Evolutionary conservation across 2,888 invertebrate genomes (phyloP).

Genomic region (Fabriciana adippe): DNA sequence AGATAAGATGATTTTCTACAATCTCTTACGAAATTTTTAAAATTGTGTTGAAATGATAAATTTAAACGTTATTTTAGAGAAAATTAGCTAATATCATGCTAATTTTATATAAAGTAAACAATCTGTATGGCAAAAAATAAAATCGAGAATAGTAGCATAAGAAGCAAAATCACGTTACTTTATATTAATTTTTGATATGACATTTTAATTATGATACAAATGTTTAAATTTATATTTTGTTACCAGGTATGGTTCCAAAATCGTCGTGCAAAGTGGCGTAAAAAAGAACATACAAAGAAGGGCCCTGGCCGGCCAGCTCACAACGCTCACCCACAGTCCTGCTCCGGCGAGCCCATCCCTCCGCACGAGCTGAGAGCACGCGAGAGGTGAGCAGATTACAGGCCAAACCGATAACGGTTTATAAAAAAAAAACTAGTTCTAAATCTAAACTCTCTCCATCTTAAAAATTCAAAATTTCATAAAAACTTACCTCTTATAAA

Average conservation of each 20-base stretch:
- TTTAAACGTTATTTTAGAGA: no score
- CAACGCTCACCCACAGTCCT: conserved; percentile 98
- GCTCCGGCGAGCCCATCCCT: conserved; percentile 98
- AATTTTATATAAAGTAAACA: no score
- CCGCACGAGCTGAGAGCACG: conserved; percentile 93
- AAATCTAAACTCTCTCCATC: no score
- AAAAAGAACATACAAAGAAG: conserved; percentile 99
- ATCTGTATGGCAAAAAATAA: no score
- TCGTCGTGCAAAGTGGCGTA: conserved; percentile 98
- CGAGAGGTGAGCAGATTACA: conserved; percentile 85
- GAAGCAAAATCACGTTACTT: no score
- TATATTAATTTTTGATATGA: not conserved
- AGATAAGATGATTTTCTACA: no score
- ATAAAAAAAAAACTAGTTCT: not conserved
- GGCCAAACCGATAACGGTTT: conserved; percentile 44
- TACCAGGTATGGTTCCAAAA: conserved; percentile 99
- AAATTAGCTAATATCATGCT: no score
- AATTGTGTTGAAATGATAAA: no score
- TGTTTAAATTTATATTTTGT: conserved; percentile 32
- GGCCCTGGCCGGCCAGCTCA: conserved; percentile 99
- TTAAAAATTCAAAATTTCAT: no score
- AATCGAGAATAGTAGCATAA: no score
- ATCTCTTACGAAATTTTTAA: no score
- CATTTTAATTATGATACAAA: not conserved
- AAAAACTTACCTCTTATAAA: no score